These are phyloP conservation scores for Vanessa atalanta DNA, from an alignment of 1,140 invertebrate species.

Conservation along the genomic window DNA sequence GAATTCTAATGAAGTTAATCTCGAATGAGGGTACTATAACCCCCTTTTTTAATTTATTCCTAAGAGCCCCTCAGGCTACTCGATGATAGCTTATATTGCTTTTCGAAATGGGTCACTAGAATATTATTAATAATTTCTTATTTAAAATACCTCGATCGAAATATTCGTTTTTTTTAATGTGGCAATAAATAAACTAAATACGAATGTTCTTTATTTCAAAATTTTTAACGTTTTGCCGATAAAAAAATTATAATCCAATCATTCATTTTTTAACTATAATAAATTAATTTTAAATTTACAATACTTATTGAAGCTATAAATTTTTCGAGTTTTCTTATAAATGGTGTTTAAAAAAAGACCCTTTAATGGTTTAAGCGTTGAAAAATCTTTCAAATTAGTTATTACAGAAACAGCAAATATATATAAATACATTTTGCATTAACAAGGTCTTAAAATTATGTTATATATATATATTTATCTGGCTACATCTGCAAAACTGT, in stretches of 20 bases:
- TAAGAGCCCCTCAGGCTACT: slow-evolving; percentile 49
- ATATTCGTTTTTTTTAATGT: not conserved
- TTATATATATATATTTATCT: not conserved
- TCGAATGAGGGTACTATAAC: slow-evolving; percentile 40
- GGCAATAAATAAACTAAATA: not conserved
- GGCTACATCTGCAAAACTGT: not conserved
- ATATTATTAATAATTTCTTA: slow-evolving; percentile 33
- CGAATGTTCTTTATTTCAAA: no score
- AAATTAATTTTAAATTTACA: no score
- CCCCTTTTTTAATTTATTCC: slow-evolving; percentile 60
- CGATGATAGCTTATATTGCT: slow-evolving; percentile 48
- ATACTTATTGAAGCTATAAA: no score
- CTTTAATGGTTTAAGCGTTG: no score
- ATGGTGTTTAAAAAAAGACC: no score
- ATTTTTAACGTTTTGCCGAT: no score
- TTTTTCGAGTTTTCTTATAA: no score
- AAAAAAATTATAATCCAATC: no score
- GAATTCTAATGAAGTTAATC: slow-evolving; percentile 75
- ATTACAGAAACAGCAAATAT: no score
- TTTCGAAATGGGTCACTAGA: slow-evolving; percentile 47
- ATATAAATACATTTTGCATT: no score
- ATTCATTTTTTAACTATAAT: no score
- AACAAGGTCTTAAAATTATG: slow-evolving; percentile 2
- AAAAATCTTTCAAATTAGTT: no score
- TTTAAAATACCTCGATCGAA: slow-evolving; percentile 15